Evolutionary conservation across 2,113 vertebrate species (phyloP), one percentile per base, ranked within the genome.

Genomic region (Riparia riparia): DNA sequence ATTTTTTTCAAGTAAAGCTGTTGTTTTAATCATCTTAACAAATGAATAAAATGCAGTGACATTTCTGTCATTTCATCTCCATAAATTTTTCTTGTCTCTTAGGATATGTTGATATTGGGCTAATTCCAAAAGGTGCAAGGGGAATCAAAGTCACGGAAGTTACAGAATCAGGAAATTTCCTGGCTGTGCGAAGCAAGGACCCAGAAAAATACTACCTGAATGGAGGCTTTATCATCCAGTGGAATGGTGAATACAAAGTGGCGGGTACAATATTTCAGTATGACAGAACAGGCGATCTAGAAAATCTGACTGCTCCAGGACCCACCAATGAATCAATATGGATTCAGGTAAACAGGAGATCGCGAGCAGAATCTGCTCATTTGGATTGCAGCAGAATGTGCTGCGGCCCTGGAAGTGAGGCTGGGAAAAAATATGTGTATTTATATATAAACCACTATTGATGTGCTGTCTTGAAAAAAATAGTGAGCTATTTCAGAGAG

Each of bases 221-320:
- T 47, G 99, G 99, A 82, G 99, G 99, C 82, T 99, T 98, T 96
- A 99, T 99, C 95, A 99, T 99, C 97, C 99, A 99, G 90, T 99
- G 99, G 99, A 99, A 99, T 21, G 99, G 99, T 17, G 99, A 99
- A 97, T 99, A 99, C 74, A 98, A 98, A 92, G 98, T 99, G 28
- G 99, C 99, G 3, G 99, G 99, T 63, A 99, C 99, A 0, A 64
- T 98, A 51, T 99, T 99, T 97, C 98, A 98, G 68, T 99, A 99
- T 11, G 98, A 99, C 63, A 98, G 99, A 93, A 98, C 96, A 32
- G 99, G 99, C 11, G 99, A 99, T 95, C 96, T 99, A 93, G 99
- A 99, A 98, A 99, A 99, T 80, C 98, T 99, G 89, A 99, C 99
- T 3, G 99, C 99, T 31, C 82, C 98, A 2, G 99, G 99, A 74